Base-by-base conservation (phyloP, 2,888 invertebrate species). In the Aphelenchoides bicaudatus region DNA sequence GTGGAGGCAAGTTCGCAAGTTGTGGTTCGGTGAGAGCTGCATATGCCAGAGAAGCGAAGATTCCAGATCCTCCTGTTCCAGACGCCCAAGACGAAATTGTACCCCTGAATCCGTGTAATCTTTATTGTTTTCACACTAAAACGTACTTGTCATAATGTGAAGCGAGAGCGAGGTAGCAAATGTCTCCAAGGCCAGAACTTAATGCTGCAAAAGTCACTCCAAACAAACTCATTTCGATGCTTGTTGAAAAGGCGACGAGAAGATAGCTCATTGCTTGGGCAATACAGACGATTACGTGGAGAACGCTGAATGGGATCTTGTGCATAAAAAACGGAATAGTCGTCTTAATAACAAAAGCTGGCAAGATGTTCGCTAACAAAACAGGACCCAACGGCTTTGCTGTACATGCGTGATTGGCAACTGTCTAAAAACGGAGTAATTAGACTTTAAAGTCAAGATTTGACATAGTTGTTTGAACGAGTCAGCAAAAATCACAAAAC, bases 31-130 rank as follows among this genome's bases (percentile, higher is more conserved):
- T 84, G n/a, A 90, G 79, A 1, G 84, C 84, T 4, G 88, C 86
- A 23, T 71, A 71, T n/a, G 71, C 67, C 38, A 75, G 67, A 1
- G 72, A 66, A 0, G 71, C 67, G 31, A 59, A 90, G 31, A 63
- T 83, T 39, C 90, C 90, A 46, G 90, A 89, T 34, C 87, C 88
- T 10, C 80, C 28, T 0, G 89, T 90, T 6, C 90, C 89, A 2
- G 88, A 89, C 19, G 89, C 88, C 88, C 89, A 89, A 1, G 88
- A 86, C 1, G 88, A 88, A 19, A 90, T 85, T 0, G 86, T n/a
- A n/a, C n/a, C n/a, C n/a, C n/a, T n/a, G n/a, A n/a, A n/a, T n/a
- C n/a, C n/a, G n/a, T n/a, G n/a, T n/a, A n/a, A n/a, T n/a, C n/a
- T n/a, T n/a, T n/a, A n/a, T n/a, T n/a, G n/a, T n/a, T n/a, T n/a